Base-by-base conservation (phyloP, 2,113 vertebrate species). In the Rousettus leschenaultii region DNA sequence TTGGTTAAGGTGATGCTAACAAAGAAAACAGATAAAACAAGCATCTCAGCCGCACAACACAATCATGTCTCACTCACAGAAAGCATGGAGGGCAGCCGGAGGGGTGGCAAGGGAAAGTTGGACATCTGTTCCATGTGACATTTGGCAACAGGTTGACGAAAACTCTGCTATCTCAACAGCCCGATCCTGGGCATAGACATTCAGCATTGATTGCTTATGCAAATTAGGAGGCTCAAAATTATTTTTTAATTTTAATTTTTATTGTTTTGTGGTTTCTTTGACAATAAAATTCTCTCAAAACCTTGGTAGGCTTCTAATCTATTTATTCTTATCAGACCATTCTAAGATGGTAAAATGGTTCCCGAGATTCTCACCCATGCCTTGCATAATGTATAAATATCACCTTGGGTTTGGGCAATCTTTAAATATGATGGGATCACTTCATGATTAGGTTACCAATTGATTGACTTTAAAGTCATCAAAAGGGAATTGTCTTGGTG, bases 211-310 rank as follows among this genome's bases (percentile, higher is more conserved):
- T 33, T 65, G 7, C 61, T 84, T 85, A 26, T 63, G 57, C n/a
- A 94, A 89, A 70, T 75, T 63, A 75, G n/a, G 35, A 51, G 13
- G 13, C 26, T 78, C 71, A 79, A 79, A 57, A 9, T 51, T 84
- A 51, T 33, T 93, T 68, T 87, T 43, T 30, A 91, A 21, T 45
- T 91, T 91, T 38, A 28, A 55, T 85, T 73, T 89, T 70, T 45
- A 9, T 73, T 51, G 16, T 86, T 82, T 51, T 6, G 18, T 24
- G 13, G 22, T 66, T 89, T 87, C 7, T 89, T 80, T 59, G 55
- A 51, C 63, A 73, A n/a, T 82, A 61, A 40, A 95, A 79, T 79
- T 66, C 35, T 40, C 68, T 80, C 9, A 33, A 83, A 75, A 45
- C 43, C 16, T 59, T 79, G 8, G 9, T 24, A 74, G 4, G 10